Evolutionary conservation across 1,140 invertebrate species (phyloP).

Genomic region (Ceratina japonica): DNA sequence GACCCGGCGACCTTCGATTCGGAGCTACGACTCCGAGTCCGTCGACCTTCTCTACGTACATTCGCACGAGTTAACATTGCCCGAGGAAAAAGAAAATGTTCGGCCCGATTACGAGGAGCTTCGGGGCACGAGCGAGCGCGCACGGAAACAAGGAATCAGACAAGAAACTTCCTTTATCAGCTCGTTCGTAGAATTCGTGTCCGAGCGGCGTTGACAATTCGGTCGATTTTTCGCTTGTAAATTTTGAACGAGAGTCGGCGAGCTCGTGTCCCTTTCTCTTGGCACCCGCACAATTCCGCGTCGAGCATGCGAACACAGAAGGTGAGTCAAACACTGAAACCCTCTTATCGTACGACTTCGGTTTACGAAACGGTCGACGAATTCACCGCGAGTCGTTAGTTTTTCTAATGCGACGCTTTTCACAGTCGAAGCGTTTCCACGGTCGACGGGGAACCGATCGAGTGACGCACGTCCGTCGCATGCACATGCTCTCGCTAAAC

Average conservation of each 20-base stretch:
- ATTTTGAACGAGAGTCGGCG: background rate
- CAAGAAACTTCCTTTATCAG: background rate
- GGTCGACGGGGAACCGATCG: background rate
- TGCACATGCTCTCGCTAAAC: background rate
- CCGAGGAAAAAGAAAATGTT: too few relatives aligned
- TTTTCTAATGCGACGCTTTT: too few relatives aligned
- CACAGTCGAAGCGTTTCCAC: background rate
- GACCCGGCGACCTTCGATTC: background rate
- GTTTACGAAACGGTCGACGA: conserved; percentile 6
- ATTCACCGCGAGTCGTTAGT: background rate
- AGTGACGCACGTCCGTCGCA: background rate
- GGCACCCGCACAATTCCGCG: background rate
- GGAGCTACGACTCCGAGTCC: background rate
- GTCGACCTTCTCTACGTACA: background rate
- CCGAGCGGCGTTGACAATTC: background rate
- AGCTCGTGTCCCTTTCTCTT: background rate
- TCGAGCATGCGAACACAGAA: background rate
- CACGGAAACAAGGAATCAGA: too few relatives aligned
- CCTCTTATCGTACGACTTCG: conserved; percentile 8
- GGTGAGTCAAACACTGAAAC: background rate
- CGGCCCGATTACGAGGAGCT: background rate
- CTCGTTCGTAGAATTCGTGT: background rate
- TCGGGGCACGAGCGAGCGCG: background rate
- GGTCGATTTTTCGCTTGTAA: background rate
- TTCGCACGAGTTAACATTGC: too few relatives aligned